A percentile compares a stretch with the other conserved stretches of the same genome.
These are phyloP conservation scores for Chymomyza fuscimana DNA, from an alignment of 2,888 invertebrate genomes.

Conservation along the genomic window DNA sequence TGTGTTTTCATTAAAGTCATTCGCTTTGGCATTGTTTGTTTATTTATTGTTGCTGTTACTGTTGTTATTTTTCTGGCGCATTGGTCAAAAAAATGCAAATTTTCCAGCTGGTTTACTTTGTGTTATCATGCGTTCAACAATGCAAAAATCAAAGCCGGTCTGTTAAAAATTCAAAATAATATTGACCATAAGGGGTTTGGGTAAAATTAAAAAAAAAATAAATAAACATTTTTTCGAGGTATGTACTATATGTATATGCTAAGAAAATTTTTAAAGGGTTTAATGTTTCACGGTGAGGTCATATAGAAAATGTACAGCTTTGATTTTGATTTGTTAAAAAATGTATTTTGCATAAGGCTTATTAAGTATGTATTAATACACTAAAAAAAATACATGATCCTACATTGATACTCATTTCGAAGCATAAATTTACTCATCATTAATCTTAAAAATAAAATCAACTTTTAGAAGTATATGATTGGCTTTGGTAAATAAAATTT, in stretches of 20 bases:
- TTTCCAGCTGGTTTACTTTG: slow-evolving; percentile 77
- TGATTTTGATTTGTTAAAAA: no score
- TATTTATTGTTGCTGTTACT: slow-evolving; percentile 29
- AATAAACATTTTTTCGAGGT: no score
- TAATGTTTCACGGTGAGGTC: neutral
- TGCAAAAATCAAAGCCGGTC: slow-evolving; percentile 50
- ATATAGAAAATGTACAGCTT: no score
- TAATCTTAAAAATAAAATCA: no score
- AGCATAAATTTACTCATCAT: no score
- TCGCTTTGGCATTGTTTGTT: slow-evolving; percentile 57
- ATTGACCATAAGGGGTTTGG: slow-evolving; percentile 20
- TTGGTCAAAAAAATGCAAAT: slow-evolving; percentile 60
- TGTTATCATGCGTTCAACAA: slow-evolving; percentile 77
- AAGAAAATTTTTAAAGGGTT: neutral
- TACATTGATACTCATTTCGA: no score
- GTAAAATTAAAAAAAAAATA: slow-evolving; percentile 26
- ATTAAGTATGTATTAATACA: no score
- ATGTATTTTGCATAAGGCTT: no score
- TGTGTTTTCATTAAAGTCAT: slow-evolving; percentile 52
- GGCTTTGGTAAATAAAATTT: no score
- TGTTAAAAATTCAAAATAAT: slow-evolving; percentile 37
- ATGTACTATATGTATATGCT: slow-evolving; percentile 6
- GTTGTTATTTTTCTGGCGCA: slow-evolving; percentile 12
- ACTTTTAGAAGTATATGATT: no score
- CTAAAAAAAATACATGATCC: no score